These are phyloP conservation scores for Dasypogon diadema DNA, from an alignment of 2,888 invertebrate genomes.

Conservation along the genomic window DNA sequence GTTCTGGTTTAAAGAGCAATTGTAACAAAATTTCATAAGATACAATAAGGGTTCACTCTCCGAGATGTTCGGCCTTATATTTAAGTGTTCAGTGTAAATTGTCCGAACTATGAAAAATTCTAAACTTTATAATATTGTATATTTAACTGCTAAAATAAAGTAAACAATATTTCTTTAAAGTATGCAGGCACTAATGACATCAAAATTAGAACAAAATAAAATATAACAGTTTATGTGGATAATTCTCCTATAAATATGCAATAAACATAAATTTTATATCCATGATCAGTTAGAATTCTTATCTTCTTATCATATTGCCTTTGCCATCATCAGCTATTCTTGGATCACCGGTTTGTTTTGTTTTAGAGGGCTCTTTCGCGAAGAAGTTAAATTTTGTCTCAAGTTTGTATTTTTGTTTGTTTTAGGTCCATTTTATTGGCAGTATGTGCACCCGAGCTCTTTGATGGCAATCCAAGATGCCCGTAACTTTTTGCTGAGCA, in stretches of 20 bases:
- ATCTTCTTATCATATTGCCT: conserved; percentile 8
- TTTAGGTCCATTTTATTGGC: not conserved
- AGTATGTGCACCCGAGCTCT: not conserved
- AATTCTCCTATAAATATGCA: conserved; percentile 4
- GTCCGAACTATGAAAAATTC: too few relatives aligned
- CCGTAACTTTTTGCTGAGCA: conserved; percentile 25
- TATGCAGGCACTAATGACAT: too few relatives aligned
- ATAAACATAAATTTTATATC: not conserved
- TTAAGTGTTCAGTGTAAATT: too few relatives aligned
- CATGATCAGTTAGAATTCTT: not conserved
- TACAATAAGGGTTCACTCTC: too few relatives aligned
- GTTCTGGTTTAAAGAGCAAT: too few relatives aligned
- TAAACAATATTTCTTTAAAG: too few relatives aligned
- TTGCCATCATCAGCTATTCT: conserved; percentile 34
- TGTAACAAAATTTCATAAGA: too few relatives aligned
- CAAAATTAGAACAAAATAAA: too few relatives aligned
- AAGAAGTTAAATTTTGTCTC: conserved; percentile 13
- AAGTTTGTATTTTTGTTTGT: conserved; percentile 15
- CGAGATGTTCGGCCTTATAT: too few relatives aligned
- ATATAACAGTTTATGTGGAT: conserved; percentile 3
- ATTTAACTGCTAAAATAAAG: too few relatives aligned
- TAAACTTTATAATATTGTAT: too few relatives aligned
- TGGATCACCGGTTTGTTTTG: not conserved
- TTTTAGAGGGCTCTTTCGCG: not conserved
- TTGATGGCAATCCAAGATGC: not conserved